Conservation (phyloP, 2,888 invertebrate species). For the Mythimna vitellina region DNA sequence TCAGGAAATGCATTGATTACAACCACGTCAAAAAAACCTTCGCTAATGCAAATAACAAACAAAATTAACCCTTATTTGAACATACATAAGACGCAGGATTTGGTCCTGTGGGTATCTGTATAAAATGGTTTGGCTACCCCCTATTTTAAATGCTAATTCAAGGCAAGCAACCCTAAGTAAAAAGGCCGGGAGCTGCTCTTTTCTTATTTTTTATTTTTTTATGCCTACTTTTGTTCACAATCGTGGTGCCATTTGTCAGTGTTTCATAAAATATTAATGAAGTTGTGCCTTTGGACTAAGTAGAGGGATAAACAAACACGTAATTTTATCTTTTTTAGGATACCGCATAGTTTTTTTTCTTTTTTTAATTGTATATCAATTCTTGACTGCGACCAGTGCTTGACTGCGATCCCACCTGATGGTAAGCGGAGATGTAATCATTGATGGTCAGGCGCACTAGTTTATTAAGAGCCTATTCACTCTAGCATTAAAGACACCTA, state of each 20-base stretch:
- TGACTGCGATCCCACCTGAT: no score
- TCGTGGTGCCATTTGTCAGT: slow-evolving; percentile 17
- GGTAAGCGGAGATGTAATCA: no score
- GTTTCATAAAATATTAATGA: slow-evolving; percentile 18
- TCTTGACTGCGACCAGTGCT: no score
- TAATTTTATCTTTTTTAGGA: no score
- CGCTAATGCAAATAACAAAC: not conserved
- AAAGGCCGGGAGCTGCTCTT: slow-evolving; percentile 48
- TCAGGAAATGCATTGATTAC: not conserved
- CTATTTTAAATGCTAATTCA: slow-evolving; percentile 79
- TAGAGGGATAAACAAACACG: not conserved
- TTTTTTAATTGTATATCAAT: no score
- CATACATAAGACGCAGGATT: not conserved
- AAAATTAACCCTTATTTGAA: slow-evolving; percentile 12
- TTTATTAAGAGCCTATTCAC: no score
- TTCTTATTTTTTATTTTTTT: slow-evolving; percentile 31
- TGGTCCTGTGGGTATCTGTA: rapidly evolving
- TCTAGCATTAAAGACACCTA: no score
- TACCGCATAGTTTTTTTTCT: no score
- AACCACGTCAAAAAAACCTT: not conserved
- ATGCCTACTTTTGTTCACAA: slow-evolving; percentile 9
- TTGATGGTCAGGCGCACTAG: no score
- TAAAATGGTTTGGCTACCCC: slow-evolving; percentile 68
- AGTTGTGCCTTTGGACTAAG: slow-evolving; percentile 1
- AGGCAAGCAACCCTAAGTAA: slow-evolving; percentile 68